Evolutionary conservation across 2,888 invertebrate genomes (phyloP).

Genomic region (Suillia variegata): DNA sequence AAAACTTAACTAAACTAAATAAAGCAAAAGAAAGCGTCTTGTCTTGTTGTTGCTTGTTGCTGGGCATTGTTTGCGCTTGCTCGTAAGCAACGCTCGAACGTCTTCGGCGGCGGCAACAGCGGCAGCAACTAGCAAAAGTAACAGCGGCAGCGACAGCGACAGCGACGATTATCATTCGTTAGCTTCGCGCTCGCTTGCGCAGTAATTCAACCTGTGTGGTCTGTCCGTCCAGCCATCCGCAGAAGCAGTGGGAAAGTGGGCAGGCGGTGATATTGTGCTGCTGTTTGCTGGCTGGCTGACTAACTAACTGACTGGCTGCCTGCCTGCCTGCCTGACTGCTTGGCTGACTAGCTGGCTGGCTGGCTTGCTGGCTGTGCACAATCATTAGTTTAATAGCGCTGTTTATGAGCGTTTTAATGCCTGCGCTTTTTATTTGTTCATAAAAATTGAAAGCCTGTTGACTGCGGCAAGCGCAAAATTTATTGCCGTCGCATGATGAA

Average conservation of each 20-base stretch:
- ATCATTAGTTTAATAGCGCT: conserved; percentile 51
- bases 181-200: conserved; percentile 22
- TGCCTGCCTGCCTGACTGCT: not conserved
- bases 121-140: too few relatives aligned
- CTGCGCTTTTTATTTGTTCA: conserved; percentile 2
- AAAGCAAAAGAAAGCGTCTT: not conserved
- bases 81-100: too few relatives aligned
- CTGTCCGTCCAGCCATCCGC: conserved; percentile 3
- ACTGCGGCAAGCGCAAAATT: not conserved
- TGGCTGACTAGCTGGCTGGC: not conserved
- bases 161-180: not conserved
- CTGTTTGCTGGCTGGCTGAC: too few relatives aligned
- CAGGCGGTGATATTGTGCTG: too few relatives aligned
- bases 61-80: too few relatives aligned
- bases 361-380: conserved; percentile 10
- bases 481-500: not conserved
- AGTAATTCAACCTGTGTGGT: conserved; percentile 14
- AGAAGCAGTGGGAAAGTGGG: too few relatives aligned
- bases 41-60: not conserved
- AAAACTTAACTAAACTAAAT: not conserved
- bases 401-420: conserved; percentile 39
- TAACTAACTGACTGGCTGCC: too few relatives aligned
- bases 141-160: too few relatives aligned
- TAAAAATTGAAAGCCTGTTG: not conserved
- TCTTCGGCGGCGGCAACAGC: too few relatives aligned